Evolutionary conservation across 2,888 invertebrate species (phyloP), one percentile per base, ranked within the genome.

Genomic region (Leucoma salicis): DNA sequence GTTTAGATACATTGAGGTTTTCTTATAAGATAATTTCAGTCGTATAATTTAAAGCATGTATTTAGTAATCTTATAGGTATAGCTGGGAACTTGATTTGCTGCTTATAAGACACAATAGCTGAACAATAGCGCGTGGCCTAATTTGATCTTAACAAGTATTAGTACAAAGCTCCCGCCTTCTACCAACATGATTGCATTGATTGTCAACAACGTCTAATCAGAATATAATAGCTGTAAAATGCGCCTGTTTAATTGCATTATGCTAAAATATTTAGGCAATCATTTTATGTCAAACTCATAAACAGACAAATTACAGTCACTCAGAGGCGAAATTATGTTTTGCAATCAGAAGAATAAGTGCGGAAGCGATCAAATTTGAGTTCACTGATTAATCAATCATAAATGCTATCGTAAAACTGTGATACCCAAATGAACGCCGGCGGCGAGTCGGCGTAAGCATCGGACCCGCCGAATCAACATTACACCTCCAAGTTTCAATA

Each of bases 331-430:
- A 57, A 58, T n/a, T 66, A 55, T 65, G 69, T 75, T 77, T 79
- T 66, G 78, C 77, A 74, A 80, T 74, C 66, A 72, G 55, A 67
- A 66, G 70, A 72, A 77, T 70, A 75, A 78, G 75, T 70, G 67
- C 78, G 81, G 82, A 82, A 82, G 82, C 77, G 75, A 77, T 78
- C 78, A 72, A 70, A 61, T 74, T 70, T 65, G 64, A 71, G 65
- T 68, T 70, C 68, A 69, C 70, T 81, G 78, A 81, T 80, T 78
- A 80, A 82, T 82, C 80, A 78, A 80, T 82, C 80, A 80, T 78
- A 74, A 73, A 75, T 54, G 72, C 63, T 76, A 74, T 78, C 79
- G 66, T 80, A 79, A 80, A 82, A 76, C 64, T 63, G 65, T 62
- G 63, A 63, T 62, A 57, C 46, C 47, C 62, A 73, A 79, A 76